Evolutionary conservation across 2,113 vertebrate genomes (phyloP).

Genomic region (Peucedramus taeniatus): DNA sequence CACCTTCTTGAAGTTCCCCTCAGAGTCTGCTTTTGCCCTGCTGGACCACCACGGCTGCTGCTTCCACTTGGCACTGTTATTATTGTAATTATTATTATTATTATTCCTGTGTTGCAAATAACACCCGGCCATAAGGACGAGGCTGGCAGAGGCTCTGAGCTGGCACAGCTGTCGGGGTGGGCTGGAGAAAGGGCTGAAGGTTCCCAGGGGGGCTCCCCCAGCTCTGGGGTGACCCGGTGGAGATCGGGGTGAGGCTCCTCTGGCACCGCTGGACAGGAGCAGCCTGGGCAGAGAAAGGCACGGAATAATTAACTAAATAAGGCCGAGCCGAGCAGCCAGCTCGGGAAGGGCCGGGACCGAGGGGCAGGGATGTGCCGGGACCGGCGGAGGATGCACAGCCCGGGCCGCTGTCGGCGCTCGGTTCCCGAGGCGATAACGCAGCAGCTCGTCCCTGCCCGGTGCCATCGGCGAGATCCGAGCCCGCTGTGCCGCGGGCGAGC

Average conservation of each 20-base stretch:
- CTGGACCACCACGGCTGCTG: background rate
- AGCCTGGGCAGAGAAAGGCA: background rate
- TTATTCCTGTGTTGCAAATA: background rate
- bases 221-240: constrained; percentile 21
- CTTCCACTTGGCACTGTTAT: background rate
- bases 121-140: background rate
- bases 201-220: background rate
- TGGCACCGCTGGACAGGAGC: constrained; percentile 34
- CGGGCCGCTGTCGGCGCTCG: accelerated
- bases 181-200: background rate
- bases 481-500: background rate
- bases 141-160: background rate
- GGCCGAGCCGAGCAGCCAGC: constrained; percentile 7
- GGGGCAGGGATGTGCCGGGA: constrained; percentile 41
- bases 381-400: background rate
- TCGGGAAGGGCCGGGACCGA: constrained; percentile 8
- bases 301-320: background rate
- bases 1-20: background rate
- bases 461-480: background rate
- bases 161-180: background rate
- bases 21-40: background rate
- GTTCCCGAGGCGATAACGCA: accelerated
- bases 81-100: background rate
- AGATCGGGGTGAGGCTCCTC: constrained; percentile 30
- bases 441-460: background rate